A percentile compares a stretch with the other conserved stretches of the same genome.
Conservation (phyloP, 2,888 invertebrate species). For the Keiferia lycopersicella region DNA sequence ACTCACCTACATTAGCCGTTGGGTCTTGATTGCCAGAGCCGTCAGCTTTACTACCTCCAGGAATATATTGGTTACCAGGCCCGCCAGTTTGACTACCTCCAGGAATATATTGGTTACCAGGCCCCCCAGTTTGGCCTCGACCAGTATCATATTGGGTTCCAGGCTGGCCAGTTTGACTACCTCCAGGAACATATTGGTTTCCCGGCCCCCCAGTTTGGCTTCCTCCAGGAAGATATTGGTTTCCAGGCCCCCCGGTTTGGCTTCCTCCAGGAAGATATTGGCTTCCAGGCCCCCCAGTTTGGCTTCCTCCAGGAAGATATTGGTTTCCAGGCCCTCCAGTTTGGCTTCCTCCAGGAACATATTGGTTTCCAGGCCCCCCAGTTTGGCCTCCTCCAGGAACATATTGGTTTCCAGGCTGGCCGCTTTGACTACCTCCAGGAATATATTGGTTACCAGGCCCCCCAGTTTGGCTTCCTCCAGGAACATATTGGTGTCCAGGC, state of each 20-base stretch:
- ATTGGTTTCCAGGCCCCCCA: no score
- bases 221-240: no score
- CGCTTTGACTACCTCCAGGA: neutral
- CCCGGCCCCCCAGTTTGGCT: neutral
- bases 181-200: constrained; percentile 14
- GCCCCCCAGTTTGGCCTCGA: neutral
- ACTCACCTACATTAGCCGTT: constrained; percentile 13
- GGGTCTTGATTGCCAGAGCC: neutral
- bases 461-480: constrained; percentile 20
- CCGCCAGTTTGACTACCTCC: neutral
- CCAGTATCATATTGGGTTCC: constrained; percentile 21
- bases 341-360: no score
- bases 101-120: neutral
- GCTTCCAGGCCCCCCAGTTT: no score
- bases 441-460: constrained; percentile 9
- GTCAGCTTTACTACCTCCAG: no score
- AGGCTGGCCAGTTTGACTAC: constrained; percentile 22
- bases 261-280: no score
- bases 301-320: no score
- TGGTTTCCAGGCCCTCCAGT: no score
- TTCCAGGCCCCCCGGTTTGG: no score
- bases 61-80: no score
- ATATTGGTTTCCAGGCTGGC: neutral
- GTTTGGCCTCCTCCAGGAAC: neutral
- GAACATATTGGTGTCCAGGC: neutral